Evolutionary conservation across 92 coral and sea anemone genomes (phyloP).

Genomic region (Virgularia gustaviana): DNA sequence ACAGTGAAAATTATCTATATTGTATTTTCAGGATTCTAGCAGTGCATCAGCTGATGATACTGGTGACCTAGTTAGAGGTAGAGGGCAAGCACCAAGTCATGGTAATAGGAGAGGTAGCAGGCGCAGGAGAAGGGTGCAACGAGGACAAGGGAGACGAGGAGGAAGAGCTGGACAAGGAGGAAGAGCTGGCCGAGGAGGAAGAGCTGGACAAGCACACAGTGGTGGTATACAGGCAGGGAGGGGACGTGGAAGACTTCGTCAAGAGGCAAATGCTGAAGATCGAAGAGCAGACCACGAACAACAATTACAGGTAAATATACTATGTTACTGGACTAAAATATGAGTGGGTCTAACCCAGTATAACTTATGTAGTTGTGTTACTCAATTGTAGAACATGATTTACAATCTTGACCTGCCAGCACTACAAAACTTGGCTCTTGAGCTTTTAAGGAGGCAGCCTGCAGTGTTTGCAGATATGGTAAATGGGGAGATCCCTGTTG

Average conservation of each 20-base stretch:
- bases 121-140: not conserved
- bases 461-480: conserved; percentile 30
- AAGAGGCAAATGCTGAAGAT: conserved; percentile 7
- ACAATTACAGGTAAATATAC: conserved; percentile 25
- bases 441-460: conserved; percentile 15
- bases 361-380: no score
- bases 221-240: not conserved
- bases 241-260: conserved; percentile 7
- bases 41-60: no score
- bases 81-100: not conserved
- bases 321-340: no score
- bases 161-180: conserved; percentile 6
- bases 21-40: no score
- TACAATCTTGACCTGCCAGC: not conserved
- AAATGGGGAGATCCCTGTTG: conserved; percentile 25
- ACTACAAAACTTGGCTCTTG: not conserved
- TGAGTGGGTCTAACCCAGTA: not conserved
- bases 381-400: not conserved
- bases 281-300: conserved; percentile 8
- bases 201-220: not conserved
- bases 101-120: not conserved
- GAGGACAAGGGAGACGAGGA: not conserved
- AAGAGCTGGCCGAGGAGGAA: not conserved
- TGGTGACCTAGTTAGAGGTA: no score
- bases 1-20: no score